A percentile compares a stretch with the other conserved stretches of the same genome.
These are phyloP conservation scores for Calvadosia cruxmelitensis DNA, from an alignment of 30 jellyfish, hydroid and myxozoan species.

Conservation along the genomic window DNA sequence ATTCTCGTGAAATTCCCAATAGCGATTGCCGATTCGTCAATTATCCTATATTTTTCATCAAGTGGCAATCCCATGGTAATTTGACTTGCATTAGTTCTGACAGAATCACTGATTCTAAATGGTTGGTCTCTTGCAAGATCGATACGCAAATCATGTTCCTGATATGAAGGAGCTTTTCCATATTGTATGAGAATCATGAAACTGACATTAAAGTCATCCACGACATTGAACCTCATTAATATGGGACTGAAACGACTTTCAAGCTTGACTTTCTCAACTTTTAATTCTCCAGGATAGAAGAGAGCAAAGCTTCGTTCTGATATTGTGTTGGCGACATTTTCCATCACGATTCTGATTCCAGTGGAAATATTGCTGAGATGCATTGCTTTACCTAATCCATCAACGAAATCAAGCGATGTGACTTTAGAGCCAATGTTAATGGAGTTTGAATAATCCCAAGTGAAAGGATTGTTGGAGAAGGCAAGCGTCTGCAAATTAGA, in stretches of 20 bases:
- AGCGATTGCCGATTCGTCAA: slow-evolving; percentile 40
- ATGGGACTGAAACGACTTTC: slow-evolving; percentile 20
- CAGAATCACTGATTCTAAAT: neutral
- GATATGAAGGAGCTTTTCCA: slow-evolving; percentile 49
- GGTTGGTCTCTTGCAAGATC: neutral
- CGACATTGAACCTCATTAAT: slow-evolving; percentile 25
- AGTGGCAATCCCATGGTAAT: slow-evolving; percentile 3
- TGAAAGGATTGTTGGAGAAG: slow-evolving; percentile 24
- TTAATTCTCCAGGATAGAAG: slow-evolving; percentile 30
- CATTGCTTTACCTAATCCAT: slow-evolving; percentile 4
- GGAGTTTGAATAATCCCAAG: slow-evolving; percentile 50
- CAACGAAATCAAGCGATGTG: slow-evolving; percentile 20
- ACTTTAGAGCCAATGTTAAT: slow-evolving; percentile 31
- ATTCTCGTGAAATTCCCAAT: slow-evolving; percentile 47
- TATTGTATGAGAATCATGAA: slow-evolving; percentile 46
- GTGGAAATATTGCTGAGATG: slow-evolving; percentile 21
- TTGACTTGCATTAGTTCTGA: neutral
- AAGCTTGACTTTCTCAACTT: slow-evolving; percentile 19
- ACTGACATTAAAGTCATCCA: slow-evolving; percentile 20
- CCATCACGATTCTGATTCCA: slow-evolving; percentile 14
- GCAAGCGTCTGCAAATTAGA: too few species aligned
- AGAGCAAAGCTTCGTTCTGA: slow-evolving; percentile 4
- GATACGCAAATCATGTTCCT: slow-evolving; percentile 38
- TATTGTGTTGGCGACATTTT: slow-evolving; percentile 27
- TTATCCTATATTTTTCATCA: slow-evolving; percentile 7